These are phyloP conservation scores for Halcyon senegalensis DNA, from an alignment of 2,113 vertebrate genomes.

Conservation along the genomic window DNA sequence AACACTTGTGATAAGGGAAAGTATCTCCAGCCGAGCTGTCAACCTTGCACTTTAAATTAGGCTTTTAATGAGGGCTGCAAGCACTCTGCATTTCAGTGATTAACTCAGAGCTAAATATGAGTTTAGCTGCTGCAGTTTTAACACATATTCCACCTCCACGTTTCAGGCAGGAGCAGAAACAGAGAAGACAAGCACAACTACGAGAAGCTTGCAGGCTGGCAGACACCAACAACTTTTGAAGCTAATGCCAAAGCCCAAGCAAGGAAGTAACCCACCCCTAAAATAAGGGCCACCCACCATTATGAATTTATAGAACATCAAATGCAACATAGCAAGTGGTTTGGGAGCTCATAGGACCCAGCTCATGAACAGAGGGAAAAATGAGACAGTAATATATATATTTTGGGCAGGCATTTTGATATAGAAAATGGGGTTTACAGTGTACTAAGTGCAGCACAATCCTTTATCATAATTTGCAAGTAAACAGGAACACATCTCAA, in stretches of 20 bases:
- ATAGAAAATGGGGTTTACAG: background rate
- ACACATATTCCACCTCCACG: background rate
- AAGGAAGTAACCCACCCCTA: background rate
- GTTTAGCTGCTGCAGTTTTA: background rate
- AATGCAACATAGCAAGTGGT: rapidly evolving
- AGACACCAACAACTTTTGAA: background rate
- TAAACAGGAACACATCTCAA: background rate
- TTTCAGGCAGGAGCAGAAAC: background rate
- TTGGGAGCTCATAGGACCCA: background rate
- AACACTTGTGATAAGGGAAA: background rate
- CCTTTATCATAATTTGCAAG: background rate
- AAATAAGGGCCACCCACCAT: background rate
- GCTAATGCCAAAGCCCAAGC: background rate
- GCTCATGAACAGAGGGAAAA: rapidly evolving
- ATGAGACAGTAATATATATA: rapidly evolving
- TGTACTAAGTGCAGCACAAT: background rate
- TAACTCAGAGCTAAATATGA: background rate
- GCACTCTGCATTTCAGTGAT: background rate
- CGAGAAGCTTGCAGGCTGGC: background rate
- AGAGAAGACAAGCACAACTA: background rate
- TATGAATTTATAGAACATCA: background rate
- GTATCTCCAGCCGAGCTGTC: background rate
- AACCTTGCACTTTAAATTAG: conserved; percentile 30
- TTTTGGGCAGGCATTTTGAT: background rate
- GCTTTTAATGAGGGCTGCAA: background rate